phyloP scores from a whole-genome alignment of 2,888 invertebrate species.

The Mellilla xanthometata region DNA sequence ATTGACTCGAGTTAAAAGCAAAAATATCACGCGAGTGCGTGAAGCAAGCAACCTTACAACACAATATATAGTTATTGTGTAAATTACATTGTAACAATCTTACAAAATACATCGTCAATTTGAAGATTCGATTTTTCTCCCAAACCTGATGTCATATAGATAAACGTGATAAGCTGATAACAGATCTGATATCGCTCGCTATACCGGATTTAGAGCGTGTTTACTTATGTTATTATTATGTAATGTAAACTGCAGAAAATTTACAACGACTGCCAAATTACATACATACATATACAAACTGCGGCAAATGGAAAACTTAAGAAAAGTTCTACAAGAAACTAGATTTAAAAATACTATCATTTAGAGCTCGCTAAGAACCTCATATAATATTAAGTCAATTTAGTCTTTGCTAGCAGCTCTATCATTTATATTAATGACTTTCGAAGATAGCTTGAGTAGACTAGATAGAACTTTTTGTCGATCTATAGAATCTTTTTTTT shows the following conservation, averaged over 20 bases:
- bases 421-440: slow-evolving; percentile 14
- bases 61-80: slow-evolving; percentile 6
- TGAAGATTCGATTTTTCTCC: slow-evolving; percentile 8
- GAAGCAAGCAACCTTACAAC: background rate
- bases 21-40: too few relatives aligned
- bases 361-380: too few relatives aligned
- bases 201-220: slow-evolving; percentile 19
- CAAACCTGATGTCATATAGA: slow-evolving; percentile 11
- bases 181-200: slow-evolving; percentile 25
- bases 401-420: background rate
- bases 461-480: background rate
- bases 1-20: too few relatives aligned
- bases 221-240: slow-evolving; percentile 16
- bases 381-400: too few relatives aligned
- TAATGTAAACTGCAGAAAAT: slow-evolving; percentile 14
- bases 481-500: slow-evolving; percentile 20
- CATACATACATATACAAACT: too few relatives aligned
- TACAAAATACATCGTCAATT: slow-evolving; percentile 12
- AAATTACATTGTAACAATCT: slow-evolving; percentile 8
- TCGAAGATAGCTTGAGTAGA: background rate
- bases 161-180: slow-evolving; percentile 30
- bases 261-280: too few relatives aligned
- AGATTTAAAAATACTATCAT: too few relatives aligned
- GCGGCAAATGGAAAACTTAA: too few relatives aligned
- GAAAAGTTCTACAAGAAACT: too few relatives aligned